phyloP scores from a whole-genome alignment of 2,113 vertebrate genomes.

The Dicerorhinus sumatrensis region DNA sequence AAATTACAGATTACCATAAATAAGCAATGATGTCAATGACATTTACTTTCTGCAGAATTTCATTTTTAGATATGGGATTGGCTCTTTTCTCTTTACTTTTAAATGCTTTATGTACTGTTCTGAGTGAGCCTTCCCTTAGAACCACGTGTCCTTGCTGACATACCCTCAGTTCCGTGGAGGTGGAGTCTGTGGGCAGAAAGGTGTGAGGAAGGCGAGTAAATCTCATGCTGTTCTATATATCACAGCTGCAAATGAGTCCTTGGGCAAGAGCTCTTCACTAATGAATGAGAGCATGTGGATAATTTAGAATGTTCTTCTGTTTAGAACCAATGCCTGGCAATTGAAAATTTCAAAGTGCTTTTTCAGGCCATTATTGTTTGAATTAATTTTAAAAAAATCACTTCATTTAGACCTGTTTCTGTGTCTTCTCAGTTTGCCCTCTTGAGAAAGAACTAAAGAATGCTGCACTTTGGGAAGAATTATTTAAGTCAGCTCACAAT shows the following conservation, averaged over 20 bases:
- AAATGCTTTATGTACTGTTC: not conserved
- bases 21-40: not conserved
- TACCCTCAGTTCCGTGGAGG: not conserved
- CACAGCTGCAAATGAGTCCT: constrained; percentile 38
- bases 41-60: not conserved
- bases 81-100: not conserved
- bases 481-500: constrained; percentile 33
- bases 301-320: constrained; percentile 29
- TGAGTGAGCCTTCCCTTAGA: not conserved
- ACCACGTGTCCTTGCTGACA: not conserved
- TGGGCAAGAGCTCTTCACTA: constrained; percentile 33
- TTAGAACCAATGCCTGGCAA: constrained; percentile 19
- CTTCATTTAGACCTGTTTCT: constrained; percentile 48
- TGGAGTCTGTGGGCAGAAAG: not conserved
- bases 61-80: not conserved
- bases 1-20: constrained; percentile 40
- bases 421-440: constrained; percentile 46
- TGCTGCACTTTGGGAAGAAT: constrained; percentile 1
- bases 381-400: constrained; percentile 41
- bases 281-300: constrained; percentile 33
- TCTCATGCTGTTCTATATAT: not conserved
- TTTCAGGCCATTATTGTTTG: constrained; percentile 40
- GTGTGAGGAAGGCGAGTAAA: constrained; percentile 10
- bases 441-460: not conserved
- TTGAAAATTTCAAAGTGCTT: constrained; percentile 45